Evolutionary conservation across 2,888 invertebrate species (phyloP).

Genomic region (Leucoma salicis): DNA sequence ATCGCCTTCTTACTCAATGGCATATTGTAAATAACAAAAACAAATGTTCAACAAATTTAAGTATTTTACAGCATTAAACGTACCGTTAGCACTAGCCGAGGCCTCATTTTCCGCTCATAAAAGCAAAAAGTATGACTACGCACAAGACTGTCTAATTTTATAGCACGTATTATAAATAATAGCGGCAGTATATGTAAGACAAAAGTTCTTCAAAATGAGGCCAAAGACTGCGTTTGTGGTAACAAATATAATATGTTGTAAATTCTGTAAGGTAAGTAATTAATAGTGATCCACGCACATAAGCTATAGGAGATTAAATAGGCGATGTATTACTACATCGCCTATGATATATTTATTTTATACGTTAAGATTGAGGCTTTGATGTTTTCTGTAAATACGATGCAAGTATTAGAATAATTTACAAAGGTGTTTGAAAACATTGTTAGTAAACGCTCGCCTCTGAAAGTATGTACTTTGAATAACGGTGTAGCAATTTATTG

Average conservation of each 20-base stretch:
- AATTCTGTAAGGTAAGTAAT: constrained; percentile 8
- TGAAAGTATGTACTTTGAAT: no score
- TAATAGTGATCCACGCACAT: no score
- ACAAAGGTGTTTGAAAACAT: no score
- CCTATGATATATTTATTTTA: no score
- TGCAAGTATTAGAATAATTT: no score
- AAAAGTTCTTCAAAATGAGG: constrained; percentile 16
- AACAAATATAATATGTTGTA: constrained; percentile 8
- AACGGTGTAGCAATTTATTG: no score
- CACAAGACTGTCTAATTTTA: constrained; percentile 22
- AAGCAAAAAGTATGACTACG: constrained; percentile 21
- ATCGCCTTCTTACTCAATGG: constrained; percentile 13
- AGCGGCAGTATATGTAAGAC: constrained; percentile 14
- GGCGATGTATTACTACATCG: no score
- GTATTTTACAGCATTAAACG: constrained; percentile 27
- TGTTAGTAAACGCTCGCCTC: no score
- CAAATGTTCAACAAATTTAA: constrained; percentile 33
- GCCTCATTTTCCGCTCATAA: constrained; percentile 22
- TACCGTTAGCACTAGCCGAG: constrained; percentile 27
- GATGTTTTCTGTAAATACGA: no score
- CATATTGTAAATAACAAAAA: constrained; percentile 32
- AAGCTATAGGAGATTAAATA: no score
- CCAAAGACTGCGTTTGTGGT: constrained; percentile 10
- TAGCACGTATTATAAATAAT: constrained; percentile 29
- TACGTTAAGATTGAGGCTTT: no score